Evolutionary conservation across 1,140 invertebrate genomes (phyloP).

Genomic region (Paralvinella palmiformis): DNA sequence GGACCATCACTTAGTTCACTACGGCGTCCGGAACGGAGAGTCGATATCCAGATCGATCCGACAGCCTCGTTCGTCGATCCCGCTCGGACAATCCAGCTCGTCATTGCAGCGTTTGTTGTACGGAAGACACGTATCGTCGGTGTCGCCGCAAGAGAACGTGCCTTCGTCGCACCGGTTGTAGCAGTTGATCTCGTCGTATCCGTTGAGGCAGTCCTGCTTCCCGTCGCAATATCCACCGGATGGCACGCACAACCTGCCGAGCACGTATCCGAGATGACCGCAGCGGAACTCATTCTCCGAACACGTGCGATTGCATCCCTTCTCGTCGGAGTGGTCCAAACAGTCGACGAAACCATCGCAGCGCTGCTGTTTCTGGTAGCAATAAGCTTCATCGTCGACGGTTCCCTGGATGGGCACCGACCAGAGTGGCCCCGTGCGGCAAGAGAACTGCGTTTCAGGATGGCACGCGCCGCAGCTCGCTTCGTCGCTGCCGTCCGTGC

Average conservation of each 20-base stretch:
- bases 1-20: too few relatives aligned
- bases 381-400: not conserved
- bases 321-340: not conserved
- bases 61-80: conserved; percentile 6
- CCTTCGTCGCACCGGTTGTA: conserved; percentile 5
- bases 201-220: not conserved
- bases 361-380: not conserved
- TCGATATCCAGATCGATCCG: too few relatives aligned
- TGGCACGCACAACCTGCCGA: not conserved
- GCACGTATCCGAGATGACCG: not conserved
- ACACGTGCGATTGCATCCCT: not conserved
- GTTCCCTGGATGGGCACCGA: conserved; percentile 19
- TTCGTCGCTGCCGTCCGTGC: conserved; percentile 6
- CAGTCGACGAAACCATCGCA: not conserved
- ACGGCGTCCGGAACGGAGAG: too few relatives aligned
- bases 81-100: not conserved
- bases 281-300: not conserved
- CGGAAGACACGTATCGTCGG: conserved; percentile 47
- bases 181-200: conserved; percentile 1
- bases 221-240: not conserved
- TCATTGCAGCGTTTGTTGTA: conserved; percentile 42
- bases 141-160: conserved; percentile 42
- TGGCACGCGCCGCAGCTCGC: not conserved
- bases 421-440: not conserved
- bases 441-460: not conserved